Evolutionary conservation across 1,140 invertebrate species (phyloP), one percentile per base, ranked within the genome.

Genomic region (Eulimnadia texana): DNA sequence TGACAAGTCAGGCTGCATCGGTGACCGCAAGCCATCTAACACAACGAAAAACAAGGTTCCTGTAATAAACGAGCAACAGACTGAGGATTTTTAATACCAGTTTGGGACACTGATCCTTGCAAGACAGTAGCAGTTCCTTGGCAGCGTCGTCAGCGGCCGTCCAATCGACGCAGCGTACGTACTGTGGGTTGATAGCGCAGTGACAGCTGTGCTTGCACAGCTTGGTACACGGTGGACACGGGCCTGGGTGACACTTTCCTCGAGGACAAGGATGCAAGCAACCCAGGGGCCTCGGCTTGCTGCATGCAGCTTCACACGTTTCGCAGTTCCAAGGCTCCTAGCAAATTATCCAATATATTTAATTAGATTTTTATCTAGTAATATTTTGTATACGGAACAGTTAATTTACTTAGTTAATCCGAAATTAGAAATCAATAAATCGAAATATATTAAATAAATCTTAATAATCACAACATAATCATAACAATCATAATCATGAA

Each of bases 31-130:
- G 70, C 50, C 65, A 80, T 69, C 78, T 79, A 67, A 3, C 67
- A 61, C 33, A 3, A 24, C 24, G 33, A 42, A 58, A 3, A 33
- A 16, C 19, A 28, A 58, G 11, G 16, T 23, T 3, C 27, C 11
- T 13, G 16, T 16, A 58, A 49, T 25, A 58, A 58, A 25, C 10
- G 24, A 10, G 24, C 22, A 29, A 16, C 22, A 42, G 51, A 60
- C 50, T 59, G 19, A 9, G 33, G 16, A 42, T 42, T 16, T 9
- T 16, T 42, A 9, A 9, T 42, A 89, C 86, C 77, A 80, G 83
- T 74, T 85, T 90, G 1, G 89, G 84, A 70, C 93, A 96, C 62
- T 86, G 86, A 71, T 89, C 89, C 53, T 82, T 82, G 70, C 90
- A 93, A 61, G 81, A 82, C 25, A 83, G 75, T 64, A 85, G 70